Conservation (phyloP, 2,888 invertebrate genomes). For the Phortica okadai region DNA sequence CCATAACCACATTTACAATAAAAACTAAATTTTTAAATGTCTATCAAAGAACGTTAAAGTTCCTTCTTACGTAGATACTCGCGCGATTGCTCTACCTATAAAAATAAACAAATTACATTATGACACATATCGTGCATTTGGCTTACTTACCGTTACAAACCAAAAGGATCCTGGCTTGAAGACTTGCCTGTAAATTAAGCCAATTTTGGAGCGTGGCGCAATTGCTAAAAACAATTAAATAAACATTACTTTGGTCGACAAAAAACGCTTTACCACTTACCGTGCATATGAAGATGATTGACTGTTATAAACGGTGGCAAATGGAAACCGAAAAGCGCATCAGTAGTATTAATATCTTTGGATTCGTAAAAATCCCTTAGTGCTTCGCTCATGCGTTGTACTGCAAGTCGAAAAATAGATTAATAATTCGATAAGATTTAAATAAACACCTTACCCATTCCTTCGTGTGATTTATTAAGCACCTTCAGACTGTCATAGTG, state of each 20-base stretch:
- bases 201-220: constrained; percentile 86
- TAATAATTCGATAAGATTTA: neutral
- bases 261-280: neutral
- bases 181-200: constrained; percentile 80
- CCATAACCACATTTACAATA: too few relatives aligned
- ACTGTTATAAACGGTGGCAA: constrained; percentile 94
- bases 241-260: neutral
- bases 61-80: constrained; percentile 23
- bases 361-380: constrained; percentile 77
- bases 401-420: constrained; percentile 76
- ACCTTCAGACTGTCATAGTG: constrained; percentile 87
- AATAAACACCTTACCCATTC: constrained; percentile 79
- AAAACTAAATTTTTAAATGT: too few relatives aligned
- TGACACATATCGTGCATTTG: neutral
- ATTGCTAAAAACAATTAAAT: constrained; percentile 77
- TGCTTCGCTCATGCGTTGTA: constrained; percentile 81
- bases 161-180: constrained; percentile 87
- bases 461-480: constrained; percentile 82
- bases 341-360: constrained; percentile 77
- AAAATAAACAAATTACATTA: neutral
- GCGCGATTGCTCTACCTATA: constrained; percentile 19
- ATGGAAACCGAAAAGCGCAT: constrained; percentile 87
- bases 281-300: constrained; percentile 87
- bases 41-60: neutral
- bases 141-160: constrained; percentile 86